phyloP scores from a whole-genome alignment of 1,140 invertebrate species.

The Zaprionus ghesquierei region DNA sequence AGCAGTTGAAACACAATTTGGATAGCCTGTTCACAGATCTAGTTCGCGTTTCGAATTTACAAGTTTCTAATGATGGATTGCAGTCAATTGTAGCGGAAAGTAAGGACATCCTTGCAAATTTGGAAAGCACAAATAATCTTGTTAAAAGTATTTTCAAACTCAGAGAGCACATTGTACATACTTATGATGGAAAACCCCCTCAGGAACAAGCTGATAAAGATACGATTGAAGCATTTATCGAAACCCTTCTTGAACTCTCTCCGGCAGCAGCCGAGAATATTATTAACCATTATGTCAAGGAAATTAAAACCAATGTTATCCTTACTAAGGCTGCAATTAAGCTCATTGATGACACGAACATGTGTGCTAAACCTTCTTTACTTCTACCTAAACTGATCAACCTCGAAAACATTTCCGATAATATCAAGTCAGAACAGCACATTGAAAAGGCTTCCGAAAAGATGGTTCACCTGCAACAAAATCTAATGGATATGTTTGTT shows the following conservation, averaged over 20 bases:
- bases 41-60: background rate
- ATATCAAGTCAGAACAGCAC: constrained; percentile 26
- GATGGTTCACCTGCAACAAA: constrained; percentile 52
- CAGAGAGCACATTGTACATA: constrained; percentile 72
- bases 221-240: constrained; percentile 58
- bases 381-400: constrained; percentile 57
- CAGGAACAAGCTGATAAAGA: constrained; percentile 25
- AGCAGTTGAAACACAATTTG: background rate
- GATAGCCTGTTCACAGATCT: background rate
- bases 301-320: constrained; percentile 58
- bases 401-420: constrained; percentile 52
- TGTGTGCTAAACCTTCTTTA: constrained; percentile 52
- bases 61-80: background rate
- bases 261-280: constrained; percentile 42
- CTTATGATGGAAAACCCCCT: constrained; percentile 55
- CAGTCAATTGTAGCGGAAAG: background rate
- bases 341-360: constrained; percentile 51
- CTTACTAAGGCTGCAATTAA: constrained; percentile 50
- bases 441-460: constrained; percentile 3
- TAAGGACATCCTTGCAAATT: constrained; percentile 49
- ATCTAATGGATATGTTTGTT: constrained; percentile 68
- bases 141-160: constrained; percentile 64
- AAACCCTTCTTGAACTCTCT: constrained; percentile 41
- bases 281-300: constrained; percentile 39
- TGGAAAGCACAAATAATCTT: constrained; percentile 28